phyloP scores from a whole-genome alignment of 2,113 vertebrate species.

The Taurulus bubalis region DNA sequence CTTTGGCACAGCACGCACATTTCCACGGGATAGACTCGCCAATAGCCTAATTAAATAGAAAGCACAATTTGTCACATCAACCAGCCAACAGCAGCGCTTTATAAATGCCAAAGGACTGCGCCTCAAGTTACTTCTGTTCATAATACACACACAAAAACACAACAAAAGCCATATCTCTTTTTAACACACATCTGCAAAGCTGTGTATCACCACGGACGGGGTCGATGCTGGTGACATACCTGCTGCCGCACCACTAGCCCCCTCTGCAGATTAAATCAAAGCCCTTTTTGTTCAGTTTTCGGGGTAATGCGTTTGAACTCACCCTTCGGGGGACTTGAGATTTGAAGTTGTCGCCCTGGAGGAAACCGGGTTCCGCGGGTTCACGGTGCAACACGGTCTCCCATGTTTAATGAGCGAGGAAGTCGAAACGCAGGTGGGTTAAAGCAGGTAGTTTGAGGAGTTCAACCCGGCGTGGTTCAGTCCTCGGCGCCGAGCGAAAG shows the following conservation, averaged over 20 bases:
- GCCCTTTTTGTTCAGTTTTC: not conserved
- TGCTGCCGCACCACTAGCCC: conserved; percentile 39
- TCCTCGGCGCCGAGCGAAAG: conserved; percentile 3
- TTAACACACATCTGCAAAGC: conserved; percentile 16
- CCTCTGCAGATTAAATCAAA: conserved; percentile 13
- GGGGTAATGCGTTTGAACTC: conserved; percentile 51
- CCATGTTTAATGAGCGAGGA: conserved; percentile 21
- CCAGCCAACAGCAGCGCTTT: conserved; percentile 42
- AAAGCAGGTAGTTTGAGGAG: conserved; percentile 37
- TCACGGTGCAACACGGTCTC: conserved; percentile 19
- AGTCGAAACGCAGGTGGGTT: not conserved
- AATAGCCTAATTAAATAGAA: conserved; percentile 80
- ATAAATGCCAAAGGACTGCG: conserved; percentile 27
- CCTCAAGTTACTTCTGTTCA: conserved; percentile 49
- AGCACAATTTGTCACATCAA: conserved; percentile 75
- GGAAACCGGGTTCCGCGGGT: conserved; percentile 25
- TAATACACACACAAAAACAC: conserved; percentile 21
- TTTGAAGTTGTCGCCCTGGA: conserved; percentile 60
- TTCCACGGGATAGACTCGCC: conserved; percentile 65
- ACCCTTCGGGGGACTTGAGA: conserved; percentile 50
- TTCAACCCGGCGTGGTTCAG: not conserved
- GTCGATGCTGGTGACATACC: not conserved
- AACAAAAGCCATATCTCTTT: not conserved
- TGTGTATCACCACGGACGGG: not conserved
- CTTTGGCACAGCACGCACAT: conserved; percentile 67